These are phyloP conservation scores for Apostichopus parvimensis DNA, from an alignment of 35 echinoderm and acorn worm species.

Conservation along the genomic window DNA sequence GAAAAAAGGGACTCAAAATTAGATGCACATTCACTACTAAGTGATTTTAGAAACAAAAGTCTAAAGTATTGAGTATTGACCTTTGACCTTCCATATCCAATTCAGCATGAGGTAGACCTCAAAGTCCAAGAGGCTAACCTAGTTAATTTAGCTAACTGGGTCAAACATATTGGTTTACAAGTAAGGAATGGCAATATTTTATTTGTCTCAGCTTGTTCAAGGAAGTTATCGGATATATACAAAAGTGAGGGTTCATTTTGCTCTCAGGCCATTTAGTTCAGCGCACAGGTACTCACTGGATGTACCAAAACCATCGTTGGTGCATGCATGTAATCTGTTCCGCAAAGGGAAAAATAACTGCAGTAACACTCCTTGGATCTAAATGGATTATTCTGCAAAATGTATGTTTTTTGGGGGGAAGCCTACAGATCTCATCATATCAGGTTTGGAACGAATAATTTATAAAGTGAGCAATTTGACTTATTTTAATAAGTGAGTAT, in stretches of 20 bases:
- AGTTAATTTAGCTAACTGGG: constrained; percentile 59
- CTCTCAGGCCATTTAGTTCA: constrained; percentile 22
- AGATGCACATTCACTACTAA: no score
- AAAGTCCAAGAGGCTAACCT: constrained; percentile 43
- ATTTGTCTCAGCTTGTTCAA: constrained; percentile 28
- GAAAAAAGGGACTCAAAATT: no score
- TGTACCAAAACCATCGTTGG: background rate
- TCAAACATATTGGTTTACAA: constrained; percentile 51
- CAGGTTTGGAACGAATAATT: background rate
- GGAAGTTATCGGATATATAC: constrained; percentile 23
- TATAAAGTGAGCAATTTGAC: no score
- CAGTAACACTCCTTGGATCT: background rate
- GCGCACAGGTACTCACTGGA: background rate
- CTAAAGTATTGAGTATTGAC: background rate
- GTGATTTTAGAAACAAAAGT: background rate
- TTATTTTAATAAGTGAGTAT: no score
- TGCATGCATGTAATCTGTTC: background rate
- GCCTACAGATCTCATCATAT: background rate
- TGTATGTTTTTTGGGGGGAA: background rate
- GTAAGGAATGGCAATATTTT: constrained; percentile 26
- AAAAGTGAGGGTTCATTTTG: background rate
- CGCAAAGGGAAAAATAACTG: background rate
- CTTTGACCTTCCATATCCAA: constrained; percentile 39
- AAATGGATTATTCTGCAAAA: background rate
- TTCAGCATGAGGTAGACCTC: constrained; percentile 53